Evolutionary conservation across 2,113 vertebrate genomes (phyloP), one percentile per base, ranked within the genome.

Genomic region (Amblyornis subalaris): DNA sequence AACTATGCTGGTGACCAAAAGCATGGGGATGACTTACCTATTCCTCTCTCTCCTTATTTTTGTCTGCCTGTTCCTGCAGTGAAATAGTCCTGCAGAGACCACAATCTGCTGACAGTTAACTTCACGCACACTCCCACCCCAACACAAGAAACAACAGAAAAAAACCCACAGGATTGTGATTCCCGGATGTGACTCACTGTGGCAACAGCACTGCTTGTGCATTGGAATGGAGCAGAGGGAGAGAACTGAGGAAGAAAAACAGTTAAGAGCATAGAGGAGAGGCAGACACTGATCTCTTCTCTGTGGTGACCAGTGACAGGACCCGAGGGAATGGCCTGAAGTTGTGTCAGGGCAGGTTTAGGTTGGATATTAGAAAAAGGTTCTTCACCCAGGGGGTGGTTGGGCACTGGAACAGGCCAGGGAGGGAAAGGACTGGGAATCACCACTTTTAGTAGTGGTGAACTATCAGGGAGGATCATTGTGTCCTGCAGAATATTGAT

Each of bases 171-270:
- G 20, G 33, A 38, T 18, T 51, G 16, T 4, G 45, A 31, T n/a
- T 36, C 20, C 28, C 3, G 2, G 35, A 10, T 54, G 18, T 20
- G 28, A 62, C 16, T 64, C 25, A 7, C 38, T 16, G 48, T 31
- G 64, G 58, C 16, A 72, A 58, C 33, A 17, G 1, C 3, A 2
- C 14, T 10, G 38, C 28, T 75, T 4, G 2, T 8, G 19, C 28
- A 14, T 38, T 0, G 8, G 44, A 35, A 54, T 11, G 19, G 31
- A 58, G 38, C 0, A 3, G 53, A 76, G 80, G 47, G 14, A 71
- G 31, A 0, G 0, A 74, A 55, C 3, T 0, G 0, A 0, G 1
- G 23, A 69, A 83, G 10, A 62, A 28, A 0, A 1, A 44, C 21
- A 35, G 13, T 21, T 21, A 29, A 85, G 26, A 67, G 21, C 26